Evolutionary conservation across 1,140 invertebrate species (phyloP), one percentile per base, ranked within the genome.

Genomic region (Cydia amplana): DNA sequence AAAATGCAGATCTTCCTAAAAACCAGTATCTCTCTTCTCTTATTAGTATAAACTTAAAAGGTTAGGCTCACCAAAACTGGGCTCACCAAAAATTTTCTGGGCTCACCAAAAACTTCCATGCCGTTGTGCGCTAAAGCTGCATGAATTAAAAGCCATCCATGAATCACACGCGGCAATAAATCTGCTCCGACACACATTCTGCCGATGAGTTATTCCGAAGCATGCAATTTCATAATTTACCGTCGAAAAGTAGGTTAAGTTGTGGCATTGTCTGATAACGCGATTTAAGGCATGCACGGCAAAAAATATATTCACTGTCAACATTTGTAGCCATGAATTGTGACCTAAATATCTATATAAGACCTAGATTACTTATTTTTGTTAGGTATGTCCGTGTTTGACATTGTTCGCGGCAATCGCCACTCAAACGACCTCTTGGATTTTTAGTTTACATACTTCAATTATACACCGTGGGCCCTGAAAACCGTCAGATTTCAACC

Each of bases 221-320:
- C 65, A 36, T 18, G 28, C 65, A 70, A 79, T 80, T 75, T 77
- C 72, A 77, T 75, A 76, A 77, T 78, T 65, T 81, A 77, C 51
- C 70, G 76, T 78, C 79, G 77, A 16, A 25, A 83, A 80, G 67
- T 83, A 73, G 81, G 79, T 81, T 80, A 78, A 80, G 40, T 76
- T 55, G 77, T 63, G 65, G 77, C 64, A 76, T 40, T 49, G 12
- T 23, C 43, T 49, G 78, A 79, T 79, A 79, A 77, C 75, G 76
- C 74, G 70, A 49, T 75, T 65, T 49, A 64, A 70, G 65, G 65
- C 18, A 18, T 40, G 32, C 32, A 70, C 65, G 28, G n/a, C 36
- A 70, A 70, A 70, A 70, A 70, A 16, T 70, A 65, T 65, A 70
- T 70, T 32, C 32, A 70, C 32, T 70, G 65, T 36, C 65, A 70